Evolutionary conservation across 1,140 invertebrate species (phyloP).

Genomic region (Nasonia vitripennis): DNA sequence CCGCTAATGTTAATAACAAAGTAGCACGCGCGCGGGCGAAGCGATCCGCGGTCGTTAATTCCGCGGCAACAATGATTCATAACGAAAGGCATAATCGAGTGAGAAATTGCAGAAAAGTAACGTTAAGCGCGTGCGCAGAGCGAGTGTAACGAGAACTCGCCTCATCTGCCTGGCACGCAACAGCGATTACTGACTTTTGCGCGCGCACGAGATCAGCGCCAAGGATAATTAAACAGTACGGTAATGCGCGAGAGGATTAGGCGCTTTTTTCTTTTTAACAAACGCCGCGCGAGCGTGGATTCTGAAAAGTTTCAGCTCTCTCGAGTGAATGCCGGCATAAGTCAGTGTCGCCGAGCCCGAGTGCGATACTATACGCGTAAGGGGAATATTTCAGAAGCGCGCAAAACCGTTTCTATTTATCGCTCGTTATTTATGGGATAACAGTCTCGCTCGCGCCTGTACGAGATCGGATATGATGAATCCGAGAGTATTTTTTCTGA

Average conservation of each 20-base stretch:
- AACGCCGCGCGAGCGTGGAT: too few relatives aligned
- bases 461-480: too few relatives aligned
- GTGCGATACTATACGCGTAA: neutral
- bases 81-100: neutral
- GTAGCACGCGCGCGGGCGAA: too few relatives aligned
- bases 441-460: neutral
- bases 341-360: neutral
- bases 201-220: neutral
- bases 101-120: conserved; percentile 5
- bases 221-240: conserved; percentile 31
- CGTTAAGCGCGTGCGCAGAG: neutral
- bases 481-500: too few relatives aligned
- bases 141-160: neutral
- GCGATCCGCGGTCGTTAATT: too few relatives aligned
- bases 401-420: neutral
- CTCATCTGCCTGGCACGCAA: neutral
- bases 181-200: neutral
- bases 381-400: neutral
- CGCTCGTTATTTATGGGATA: neutral
- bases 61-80: neutral
- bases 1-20: too few relatives aligned
- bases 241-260: neutral
- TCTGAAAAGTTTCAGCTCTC: too few relatives aligned
- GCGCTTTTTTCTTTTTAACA: neutral
- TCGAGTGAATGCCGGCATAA: neutral